phyloP scores from a whole-genome alignment of 2,888 invertebrate genomes.

The Agrochola lota region DNA sequence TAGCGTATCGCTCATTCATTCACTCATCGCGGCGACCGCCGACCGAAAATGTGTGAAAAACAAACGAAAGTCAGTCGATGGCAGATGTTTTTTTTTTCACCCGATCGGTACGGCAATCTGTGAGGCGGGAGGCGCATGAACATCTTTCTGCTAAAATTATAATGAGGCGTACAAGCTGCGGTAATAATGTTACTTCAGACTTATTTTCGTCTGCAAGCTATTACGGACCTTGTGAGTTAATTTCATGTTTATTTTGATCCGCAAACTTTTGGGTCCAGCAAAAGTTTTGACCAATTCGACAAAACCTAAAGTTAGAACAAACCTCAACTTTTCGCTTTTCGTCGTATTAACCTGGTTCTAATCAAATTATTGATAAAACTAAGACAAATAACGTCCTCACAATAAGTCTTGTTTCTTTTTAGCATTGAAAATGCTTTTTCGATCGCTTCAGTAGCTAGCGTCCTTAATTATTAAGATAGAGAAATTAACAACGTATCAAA shows the following conservation, averaged over 20 bases:
- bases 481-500: no score
- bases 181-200: not conserved
- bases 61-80: not conserved
- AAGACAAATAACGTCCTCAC: no score
- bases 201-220: not conserved
- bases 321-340: not conserved
- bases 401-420: no score
- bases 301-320: not conserved
- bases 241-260: conserved; percentile 10
- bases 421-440: no score
- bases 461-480: no score
- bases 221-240: not conserved
- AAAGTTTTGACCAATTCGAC: not conserved
- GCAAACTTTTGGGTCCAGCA: conserved; percentile 26
- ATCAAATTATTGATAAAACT: not conserved
- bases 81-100: not conserved
- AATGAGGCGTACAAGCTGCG: not conserved
- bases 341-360: not conserved
- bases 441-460: no score
- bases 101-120: not conserved
- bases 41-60: no score
- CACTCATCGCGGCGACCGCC: no score
- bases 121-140: not conserved
- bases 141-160: not conserved
- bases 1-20: no score